Evolutionary conservation across 1,140 invertebrate genomes (phyloP).

Genomic region (Conus ventricosus): DNA sequence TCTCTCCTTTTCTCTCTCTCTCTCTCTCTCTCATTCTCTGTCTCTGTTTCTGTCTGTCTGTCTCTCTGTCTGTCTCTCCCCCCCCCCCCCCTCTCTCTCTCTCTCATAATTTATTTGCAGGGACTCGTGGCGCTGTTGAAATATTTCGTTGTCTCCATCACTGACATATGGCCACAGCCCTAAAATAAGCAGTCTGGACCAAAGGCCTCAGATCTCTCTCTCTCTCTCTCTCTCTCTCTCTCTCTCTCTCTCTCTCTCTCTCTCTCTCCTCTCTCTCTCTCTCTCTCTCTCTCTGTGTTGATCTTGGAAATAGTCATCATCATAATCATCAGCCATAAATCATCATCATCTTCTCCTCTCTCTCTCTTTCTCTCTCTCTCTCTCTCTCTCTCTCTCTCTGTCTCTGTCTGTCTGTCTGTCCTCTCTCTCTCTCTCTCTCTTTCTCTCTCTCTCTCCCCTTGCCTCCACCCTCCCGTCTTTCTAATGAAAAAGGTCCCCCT

Average conservation of each 20-base stretch:
- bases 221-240: not conserved
- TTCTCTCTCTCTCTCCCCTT: not conserved
- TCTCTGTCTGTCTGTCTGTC: too few relatives aligned
- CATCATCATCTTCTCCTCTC: not conserved
- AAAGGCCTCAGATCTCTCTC: too few relatives aligned
- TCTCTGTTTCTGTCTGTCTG: too few relatives aligned
- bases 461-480: too few relatives aligned
- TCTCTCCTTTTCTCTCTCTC: not conserved
- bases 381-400: not conserved
- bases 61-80: too few relatives aligned
- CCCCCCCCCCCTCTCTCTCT: too few relatives aligned
- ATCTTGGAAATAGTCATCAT: too few relatives aligned
- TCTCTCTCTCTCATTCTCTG: not conserved
- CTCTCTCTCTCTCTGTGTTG: not conserved
- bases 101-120: not conserved
- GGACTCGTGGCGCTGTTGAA: too few relatives aligned
- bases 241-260: constrained; percentile 2
- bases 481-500: too few relatives aligned
- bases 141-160: too few relatives aligned
- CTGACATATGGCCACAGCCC: too few relatives aligned
- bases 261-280: not conserved
- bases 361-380: not conserved
- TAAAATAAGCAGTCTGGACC: too few relatives aligned
- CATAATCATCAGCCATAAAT: not conserved
- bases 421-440: not conserved